Evolutionary conservation across 2,888 invertebrate genomes (phyloP), one percentile per base, ranked within the genome.

Genomic region (Microplitis deprimator): DNA sequence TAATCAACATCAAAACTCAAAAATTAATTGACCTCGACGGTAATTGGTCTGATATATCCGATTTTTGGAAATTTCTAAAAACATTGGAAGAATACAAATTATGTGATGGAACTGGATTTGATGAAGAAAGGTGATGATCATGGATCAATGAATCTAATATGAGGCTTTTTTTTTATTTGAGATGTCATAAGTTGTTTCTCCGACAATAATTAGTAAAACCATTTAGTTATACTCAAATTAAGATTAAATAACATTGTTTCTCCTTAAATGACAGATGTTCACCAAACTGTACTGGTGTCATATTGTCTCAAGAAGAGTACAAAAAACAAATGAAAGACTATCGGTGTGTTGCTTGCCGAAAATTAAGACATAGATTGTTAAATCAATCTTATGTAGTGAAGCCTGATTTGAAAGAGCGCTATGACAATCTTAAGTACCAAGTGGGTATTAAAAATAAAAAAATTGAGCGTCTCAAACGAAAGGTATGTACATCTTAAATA

Each of bases 361-460:
- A 62, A 62, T 62, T 62, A n/a, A n/a, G 62, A 62, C 62, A n/a
- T 8, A 62, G 4, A 62, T 62, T 62, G 62, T n/a, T 13, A 62
- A 62, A 62, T 62, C 62, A n/a, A 62, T 62, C 62, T 6, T 62
- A 62, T n/a, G 13, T 10, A 17, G 17, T 62, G 10, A 62, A 62
- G 13, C n/a, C 17, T 6, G 62, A 62, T n/a, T 20, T 20, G 1
- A 20, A 20, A 20, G 20, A 20, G 20, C 1, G 20, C 20, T 20
- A 20, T 20, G 20, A 20, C 20, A 20, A 20, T 20, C 20, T 20
- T 1, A 1, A 20, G 1, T 20, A 20, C 1, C 20, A 20, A 20
- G 20, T 20, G 20, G 20, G 20, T 20, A 6, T 62, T 62, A 16
- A 62, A 62, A 62, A 8, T 62, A 62, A 62, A 62, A 7, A 62